Conservation (phyloP, 2,113 vertebrate species). For the Ariopsis seemanni region DNA sequence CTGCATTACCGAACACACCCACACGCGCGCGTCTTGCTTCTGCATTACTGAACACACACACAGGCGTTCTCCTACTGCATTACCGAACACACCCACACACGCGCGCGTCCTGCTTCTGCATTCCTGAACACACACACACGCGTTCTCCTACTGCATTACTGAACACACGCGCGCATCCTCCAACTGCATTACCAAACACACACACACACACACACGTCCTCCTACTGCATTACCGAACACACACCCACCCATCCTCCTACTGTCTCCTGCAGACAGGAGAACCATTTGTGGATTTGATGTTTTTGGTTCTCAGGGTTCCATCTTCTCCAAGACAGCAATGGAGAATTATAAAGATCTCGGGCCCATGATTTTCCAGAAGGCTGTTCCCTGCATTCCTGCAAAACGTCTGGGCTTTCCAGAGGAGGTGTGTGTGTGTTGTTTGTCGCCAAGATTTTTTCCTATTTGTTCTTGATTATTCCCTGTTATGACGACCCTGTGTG, state of each 20-base stretch:
- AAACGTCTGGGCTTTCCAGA: slow-evolving; percentile 85
- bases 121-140: slow-evolving; percentile 11
- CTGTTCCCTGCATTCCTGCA: slow-evolving; percentile 73
- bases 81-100: background rate
- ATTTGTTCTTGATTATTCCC: background rate
- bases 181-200: background rate
- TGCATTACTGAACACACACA: background rate
- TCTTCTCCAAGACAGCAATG: slow-evolving; percentile 86
- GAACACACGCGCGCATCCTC: background rate
- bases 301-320: slow-evolving; percentile 71
- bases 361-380: slow-evolving; percentile 68
- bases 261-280: background rate
- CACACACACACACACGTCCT: background rate
- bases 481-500: no score
- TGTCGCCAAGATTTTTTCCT: background rate
- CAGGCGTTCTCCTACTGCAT: no score
- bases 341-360: slow-evolving; percentile 83
- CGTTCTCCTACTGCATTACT: no score
- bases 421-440: slow-evolving; percentile 72
- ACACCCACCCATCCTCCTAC: background rate
- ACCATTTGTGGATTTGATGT: background rate
- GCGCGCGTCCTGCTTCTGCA: background rate
- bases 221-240: background rate
- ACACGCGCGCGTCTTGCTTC: background rate
- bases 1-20: no score